These are phyloP conservation scores for Brachionus calyciflorus DNA, from an alignment of 1,140 invertebrate species.

Conservation along the genomic window DNA sequence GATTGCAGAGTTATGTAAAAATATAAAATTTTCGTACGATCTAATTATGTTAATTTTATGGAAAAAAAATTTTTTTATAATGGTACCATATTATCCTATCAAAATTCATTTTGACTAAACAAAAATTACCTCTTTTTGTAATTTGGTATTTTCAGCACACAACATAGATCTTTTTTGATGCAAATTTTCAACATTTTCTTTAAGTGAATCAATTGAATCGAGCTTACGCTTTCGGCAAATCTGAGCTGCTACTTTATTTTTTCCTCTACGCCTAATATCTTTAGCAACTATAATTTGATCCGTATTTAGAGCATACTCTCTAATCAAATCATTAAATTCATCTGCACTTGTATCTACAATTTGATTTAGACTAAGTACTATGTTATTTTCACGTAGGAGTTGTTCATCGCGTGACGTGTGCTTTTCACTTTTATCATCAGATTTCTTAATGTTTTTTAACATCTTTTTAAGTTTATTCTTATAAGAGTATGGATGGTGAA, in stretches of 20 bases:
- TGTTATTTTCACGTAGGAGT: constrained; percentile 71
- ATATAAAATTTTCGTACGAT: no score
- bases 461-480: constrained; percentile 41
- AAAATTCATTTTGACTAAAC: no score
- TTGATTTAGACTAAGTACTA: constrained; percentile 80
- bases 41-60: no score
- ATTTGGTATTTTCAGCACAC: constrained; percentile 48
- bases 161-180: constrained; percentile 60
- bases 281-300: constrained; percentile 86
- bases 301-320: constrained; percentile 89
- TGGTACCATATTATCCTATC: no score
- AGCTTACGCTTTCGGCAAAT: constrained; percentile 95
- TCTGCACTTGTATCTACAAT: constrained; percentile 96
- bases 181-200: constrained; percentile 83
- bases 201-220: constrained; percentile 83
- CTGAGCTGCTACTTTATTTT: constrained; percentile 85
- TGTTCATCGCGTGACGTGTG: constrained; percentile 72
- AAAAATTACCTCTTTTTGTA: constrained; percentile 50
- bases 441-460: constrained; percentile 6
- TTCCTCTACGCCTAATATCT: constrained; percentile 83
- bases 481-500: constrained; percentile 39
- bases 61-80: no score
- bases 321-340: constrained; percentile 92
- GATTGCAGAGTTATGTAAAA: no score
- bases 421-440: not conserved